Evolutionary conservation across 2,888 invertebrate species (phyloP), one percentile per base, ranked within the genome.

Genomic region (Drosophila emarginata): DNA sequence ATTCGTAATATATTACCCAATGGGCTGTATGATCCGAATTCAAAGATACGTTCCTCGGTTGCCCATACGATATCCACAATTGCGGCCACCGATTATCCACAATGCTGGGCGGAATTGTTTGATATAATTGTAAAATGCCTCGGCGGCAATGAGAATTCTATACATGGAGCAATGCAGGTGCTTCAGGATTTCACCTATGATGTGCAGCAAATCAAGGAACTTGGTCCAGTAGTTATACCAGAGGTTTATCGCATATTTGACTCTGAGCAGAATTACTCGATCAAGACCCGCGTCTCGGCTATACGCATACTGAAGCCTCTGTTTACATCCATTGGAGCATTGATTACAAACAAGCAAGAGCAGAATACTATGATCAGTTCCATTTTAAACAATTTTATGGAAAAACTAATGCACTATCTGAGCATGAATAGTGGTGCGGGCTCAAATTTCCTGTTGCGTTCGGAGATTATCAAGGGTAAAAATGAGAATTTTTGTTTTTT

Each of bases 81-180:
- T 74, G 95, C 95, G 0, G 93, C 94, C 74, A 94, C 94, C 92
- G 95, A 96, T 86, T 95, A 95, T 95, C 95, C 95, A 0, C 94
- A 94, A 69, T 92, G 93, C 60, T 96, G 95, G 95, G 93, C 94
- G 0, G 94, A 94, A 62, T 90, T 96, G 2, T 95, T 95, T 82
- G 93, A 94, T 64, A 93, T 95, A 21, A 93, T 96, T 40, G 94
- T 95, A 72, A 93, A 93, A 61, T 94, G 94, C 72, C 91, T 95
- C 57, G 93, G 93, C 23, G 93, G 94, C 61, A 93, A 93, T 73
- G 93, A 93, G 74, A 92, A 94, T 74, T 93, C 94, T 1, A 94
- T 95, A 21, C 94, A 95, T 89, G 95, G 95, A 9, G 94, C 95
- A 6, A 95, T 95, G 94, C 92, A 95, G 87, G 95, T 95, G 3